These are phyloP conservation scores for Carterocephalus palaemon DNA, from an alignment of 2,888 invertebrate genomes.

Conservation along the genomic window DNA sequence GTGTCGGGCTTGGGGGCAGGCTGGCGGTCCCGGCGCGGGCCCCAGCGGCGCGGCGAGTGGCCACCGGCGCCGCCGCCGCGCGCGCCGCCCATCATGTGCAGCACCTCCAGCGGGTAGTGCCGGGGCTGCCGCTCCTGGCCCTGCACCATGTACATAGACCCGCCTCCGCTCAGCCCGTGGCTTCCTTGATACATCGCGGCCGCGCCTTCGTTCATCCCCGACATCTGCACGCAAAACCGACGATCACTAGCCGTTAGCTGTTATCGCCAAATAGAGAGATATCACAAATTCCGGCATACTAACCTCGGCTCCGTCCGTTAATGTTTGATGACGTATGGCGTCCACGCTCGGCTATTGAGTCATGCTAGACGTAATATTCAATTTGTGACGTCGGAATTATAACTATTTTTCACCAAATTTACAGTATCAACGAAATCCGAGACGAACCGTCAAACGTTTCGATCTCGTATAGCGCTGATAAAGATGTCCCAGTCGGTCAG, in stretches of 20 bases:
- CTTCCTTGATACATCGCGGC: conserved; percentile 65
- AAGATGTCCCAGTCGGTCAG: conserved; percentile 42
- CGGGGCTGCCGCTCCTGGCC: conserved; percentile 49
- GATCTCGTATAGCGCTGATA: conserved; percentile 45
- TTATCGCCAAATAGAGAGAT: not conserved
- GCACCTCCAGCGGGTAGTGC: conserved; percentile 57
- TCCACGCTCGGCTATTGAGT: conserved; percentile 57
- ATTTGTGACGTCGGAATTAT: conserved; percentile 57
- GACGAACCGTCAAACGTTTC: conserved; percentile 59
- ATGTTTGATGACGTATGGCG: conserved; percentile 46
- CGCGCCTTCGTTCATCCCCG: conserved; percentile 68
- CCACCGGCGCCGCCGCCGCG: conserved; percentile 40
- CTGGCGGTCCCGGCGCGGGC: conserved; percentile 52
- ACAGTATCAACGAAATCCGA: conserved; percentile 64
- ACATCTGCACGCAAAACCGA: too few relatives aligned
- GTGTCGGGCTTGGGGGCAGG: conserved; percentile 47
- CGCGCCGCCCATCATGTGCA: conserved; percentile 47
- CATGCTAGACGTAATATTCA: conserved; percentile 61
- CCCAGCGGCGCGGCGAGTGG: conserved; percentile 48
- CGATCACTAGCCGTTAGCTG: conserved; percentile 4
- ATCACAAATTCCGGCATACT: conserved; percentile 38
- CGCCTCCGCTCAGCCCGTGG: conserved; percentile 53
- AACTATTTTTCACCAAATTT: conserved; percentile 55
- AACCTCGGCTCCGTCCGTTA: conserved; percentile 54
- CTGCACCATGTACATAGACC: conserved; percentile 53